Percentiles rank a stretch among this genome's conserved stretches.
Conservation (phyloP, 2,797 vertebrate genomes). For the Phylloscopus collybita region DNA sequence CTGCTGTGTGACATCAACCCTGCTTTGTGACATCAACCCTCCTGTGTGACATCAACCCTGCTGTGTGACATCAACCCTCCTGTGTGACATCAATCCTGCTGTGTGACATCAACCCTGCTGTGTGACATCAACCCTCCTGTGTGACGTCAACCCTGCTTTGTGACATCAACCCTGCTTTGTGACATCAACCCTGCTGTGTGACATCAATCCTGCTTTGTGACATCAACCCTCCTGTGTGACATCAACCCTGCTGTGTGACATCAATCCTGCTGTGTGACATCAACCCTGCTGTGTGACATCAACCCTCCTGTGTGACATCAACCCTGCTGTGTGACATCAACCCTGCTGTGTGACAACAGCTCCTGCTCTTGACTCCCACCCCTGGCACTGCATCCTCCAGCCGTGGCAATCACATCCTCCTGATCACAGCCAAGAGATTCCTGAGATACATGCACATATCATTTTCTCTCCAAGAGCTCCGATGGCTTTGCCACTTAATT, state of each 20-base stretch:
- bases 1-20: accelerated
- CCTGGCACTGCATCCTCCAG: background rate
- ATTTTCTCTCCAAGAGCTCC: background rate
- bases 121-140: accelerated
- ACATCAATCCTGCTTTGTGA: accelerated
- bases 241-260: accelerated
- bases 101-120: accelerated
- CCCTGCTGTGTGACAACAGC: accelerated
- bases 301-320: accelerated
- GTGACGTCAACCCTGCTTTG: accelerated
- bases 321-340: accelerated
- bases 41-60: accelerated
- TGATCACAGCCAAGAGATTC: background rate
- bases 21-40: accelerated
- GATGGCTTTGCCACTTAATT: constrained; percentile 54
- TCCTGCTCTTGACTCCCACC: background rate
- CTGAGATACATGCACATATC: background rate
- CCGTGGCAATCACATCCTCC: background rate
- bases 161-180: accelerated
- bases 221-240: accelerated
- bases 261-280: accelerated
- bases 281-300: accelerated
- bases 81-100: accelerated
- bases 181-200: accelerated
- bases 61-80: accelerated